Base-by-base conservation (phyloP, 2,113 vertebrate species). In the Aegithalos caudatus region DNA sequence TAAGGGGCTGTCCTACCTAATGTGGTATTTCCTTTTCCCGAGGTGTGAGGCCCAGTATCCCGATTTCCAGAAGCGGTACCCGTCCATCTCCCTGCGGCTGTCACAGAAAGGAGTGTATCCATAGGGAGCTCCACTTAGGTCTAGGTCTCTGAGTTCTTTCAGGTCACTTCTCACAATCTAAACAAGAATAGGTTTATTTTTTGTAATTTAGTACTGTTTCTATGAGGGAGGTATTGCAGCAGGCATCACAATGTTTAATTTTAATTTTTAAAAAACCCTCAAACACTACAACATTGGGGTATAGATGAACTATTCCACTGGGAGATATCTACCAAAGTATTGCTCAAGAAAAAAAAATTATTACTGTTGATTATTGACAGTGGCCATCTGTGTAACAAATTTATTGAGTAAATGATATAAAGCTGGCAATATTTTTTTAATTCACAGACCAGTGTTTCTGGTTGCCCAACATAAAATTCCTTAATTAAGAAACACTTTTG, bases 21-120 rank as follows among this genome's bases (percentile, higher is more conserved):
- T 99, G 27, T 99, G 99, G 92, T 99, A 99, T 92, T 98, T 99
- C 93, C 99, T 98, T 86, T 98, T 98, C 56, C 98, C 98, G 40
- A 99, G 98, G 95, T 99, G 99, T 2, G 99, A 99, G 4, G 99
- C 99, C 99, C 99, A 99, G 86, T 99, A 99, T 2, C 99, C 99
- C 0, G 98, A 98, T 76, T 99, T 99, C 99, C 99, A 99, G 96
- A 99, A 99, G 33, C 99, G 99, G 90, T 99, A 99, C 2, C 99
- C 99, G 16, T 99, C 99, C 99, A 99, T 99, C 78, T 99, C 99
- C 44, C 80, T 96, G 53, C 99, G 99, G 96, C 99, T 99, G 50
- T 99, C 99, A 85, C 99, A 99, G 94, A 99, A 99, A 0, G 99
- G 99, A 1, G 99, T 99, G 76, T 99, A 99, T 6, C 99, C 99